Conservation (phyloP, 2,888 invertebrate genomes). For the Ornithoptera priamus region DNA sequence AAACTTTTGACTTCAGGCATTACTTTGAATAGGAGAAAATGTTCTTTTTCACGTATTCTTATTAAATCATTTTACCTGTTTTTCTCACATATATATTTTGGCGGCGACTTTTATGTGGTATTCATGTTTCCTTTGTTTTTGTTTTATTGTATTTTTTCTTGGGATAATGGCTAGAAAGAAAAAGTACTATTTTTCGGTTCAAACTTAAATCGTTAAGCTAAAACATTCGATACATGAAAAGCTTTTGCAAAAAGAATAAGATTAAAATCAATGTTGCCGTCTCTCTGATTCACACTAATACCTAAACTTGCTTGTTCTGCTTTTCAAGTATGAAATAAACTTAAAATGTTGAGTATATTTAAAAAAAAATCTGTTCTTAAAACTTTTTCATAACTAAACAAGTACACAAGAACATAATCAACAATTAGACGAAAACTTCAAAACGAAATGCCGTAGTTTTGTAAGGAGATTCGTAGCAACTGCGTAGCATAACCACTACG, state of each 20-base stretch:
- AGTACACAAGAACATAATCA: neutral
- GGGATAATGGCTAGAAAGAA: no score
- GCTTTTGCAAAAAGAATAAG: neutral
- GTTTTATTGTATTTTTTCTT: no score
- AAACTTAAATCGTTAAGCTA: no score
- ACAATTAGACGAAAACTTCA: neutral
- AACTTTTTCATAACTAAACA: no score
- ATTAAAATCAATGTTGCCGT: neutral
- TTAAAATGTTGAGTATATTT: no score
- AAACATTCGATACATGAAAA: no score
- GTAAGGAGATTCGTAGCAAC: constrained; percentile 3
- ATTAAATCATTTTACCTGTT: neutral
- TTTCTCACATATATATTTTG: neutral
- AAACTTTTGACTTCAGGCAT: constrained; percentile 24
- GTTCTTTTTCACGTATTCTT: neutral
- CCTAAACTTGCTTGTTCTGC: neutral
- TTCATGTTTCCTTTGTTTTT: no score
- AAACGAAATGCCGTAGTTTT: neutral
- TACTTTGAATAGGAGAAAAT: neutral
- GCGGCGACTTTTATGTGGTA: no score
- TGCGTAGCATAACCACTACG: neutral
- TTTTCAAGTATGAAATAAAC: no score
- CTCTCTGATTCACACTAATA: neutral
- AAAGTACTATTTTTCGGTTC: no score
- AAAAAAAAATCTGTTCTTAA: no score